A percentile compares a stretch with the other conserved stretches of the same genome.
These are phyloP conservation scores for Amphiduros pacificus DNA, from an alignment of 2,888 invertebrate species.

Conservation along the genomic window DNA sequence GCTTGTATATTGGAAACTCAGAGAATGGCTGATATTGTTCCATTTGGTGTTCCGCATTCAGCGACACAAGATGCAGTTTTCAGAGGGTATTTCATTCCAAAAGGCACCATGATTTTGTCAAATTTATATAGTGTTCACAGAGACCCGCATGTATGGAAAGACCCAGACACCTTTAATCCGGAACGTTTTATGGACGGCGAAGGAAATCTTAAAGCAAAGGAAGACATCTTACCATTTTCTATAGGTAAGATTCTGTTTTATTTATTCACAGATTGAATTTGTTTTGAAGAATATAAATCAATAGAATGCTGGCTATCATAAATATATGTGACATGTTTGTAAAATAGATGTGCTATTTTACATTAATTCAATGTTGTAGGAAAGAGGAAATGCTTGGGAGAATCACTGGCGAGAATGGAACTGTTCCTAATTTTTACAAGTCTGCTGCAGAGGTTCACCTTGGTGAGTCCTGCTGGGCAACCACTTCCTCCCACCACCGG, in stretches of 20 bases:
- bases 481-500: neutral
- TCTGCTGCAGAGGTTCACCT: neutral
- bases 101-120: slow-evolving; percentile 36
- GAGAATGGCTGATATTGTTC: slow-evolving; percentile 52
- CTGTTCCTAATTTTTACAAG: neutral
- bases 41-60: slow-evolving; percentile 33
- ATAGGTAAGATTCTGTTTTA: slow-evolving; percentile 9
- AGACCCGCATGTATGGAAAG: slow-evolving; percentile 33
- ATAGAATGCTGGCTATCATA: no score
- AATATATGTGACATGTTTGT: no score
- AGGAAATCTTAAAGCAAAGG: slow-evolving; percentile 21
- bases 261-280: no score
- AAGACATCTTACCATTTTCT: slow-evolving; percentile 16
- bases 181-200: slow-evolving; percentile 45
- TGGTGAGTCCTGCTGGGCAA: neutral
- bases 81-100: slow-evolving; percentile 41
- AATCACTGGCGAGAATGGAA: neutral
- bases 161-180: slow-evolving; percentile 47
- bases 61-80: slow-evolving; percentile 34
- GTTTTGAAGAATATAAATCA: no score
- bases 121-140: slow-evolving; percentile 27
- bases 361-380: no score
- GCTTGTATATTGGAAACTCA: slow-evolving; percentile 34
- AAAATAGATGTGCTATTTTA: no score
- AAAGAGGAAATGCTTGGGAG: neutral